Base-by-base conservation (phyloP, 2,888 invertebrate genomes). In the Coelopa pilipes region DNA sequence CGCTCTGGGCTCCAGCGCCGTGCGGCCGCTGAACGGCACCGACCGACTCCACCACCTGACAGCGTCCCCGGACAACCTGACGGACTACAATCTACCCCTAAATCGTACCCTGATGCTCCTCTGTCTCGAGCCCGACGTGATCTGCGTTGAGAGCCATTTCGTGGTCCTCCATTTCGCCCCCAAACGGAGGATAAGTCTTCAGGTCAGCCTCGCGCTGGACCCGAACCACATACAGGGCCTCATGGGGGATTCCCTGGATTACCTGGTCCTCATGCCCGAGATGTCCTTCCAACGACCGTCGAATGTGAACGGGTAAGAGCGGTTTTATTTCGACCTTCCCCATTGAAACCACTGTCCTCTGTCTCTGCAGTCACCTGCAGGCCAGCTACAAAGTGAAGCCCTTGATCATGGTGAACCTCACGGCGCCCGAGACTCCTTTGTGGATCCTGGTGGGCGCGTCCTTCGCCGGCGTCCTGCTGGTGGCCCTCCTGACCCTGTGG, bases 371-470 rank as follows among this genome's bases (percentile, higher is more conserved):
- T 5, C 9, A 7, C 15, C 17, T 11, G 10, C 10, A 17, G 7
- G 12, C 66, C 15, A 72, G 13, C 50, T 13, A 15, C 13, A 45
- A 57, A 19, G 10, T 66, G 12, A 59, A 50, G 19, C 60, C 70
- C 10, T 17, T 65, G 15, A 49, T 65, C 0, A 55, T 74, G 55
- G 49, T 59, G 47, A 70, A 74, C 55, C 47, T 45, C n/a, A 49
- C 7, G 19, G 53, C 19, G 60, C 34, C 45, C 4, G 59, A 70
- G 46, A 78, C 85, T 46, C 84, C 83, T 46, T 76, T 83, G 13
- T 87, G 87, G 87, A 84, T 87, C 70, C 84, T 86, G 73, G 81
- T 87, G 21, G 71, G 83, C 13, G 82, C 87, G 1, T 81, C 80
- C 5, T 74, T 87, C 46, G 80, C 80, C 24, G 87, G 87, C 34